Evolutionary conservation across 2,888 invertebrate species (phyloP), one percentile per base, ranked within the genome.

Genomic region (Liposcelis brunnea): DNA sequence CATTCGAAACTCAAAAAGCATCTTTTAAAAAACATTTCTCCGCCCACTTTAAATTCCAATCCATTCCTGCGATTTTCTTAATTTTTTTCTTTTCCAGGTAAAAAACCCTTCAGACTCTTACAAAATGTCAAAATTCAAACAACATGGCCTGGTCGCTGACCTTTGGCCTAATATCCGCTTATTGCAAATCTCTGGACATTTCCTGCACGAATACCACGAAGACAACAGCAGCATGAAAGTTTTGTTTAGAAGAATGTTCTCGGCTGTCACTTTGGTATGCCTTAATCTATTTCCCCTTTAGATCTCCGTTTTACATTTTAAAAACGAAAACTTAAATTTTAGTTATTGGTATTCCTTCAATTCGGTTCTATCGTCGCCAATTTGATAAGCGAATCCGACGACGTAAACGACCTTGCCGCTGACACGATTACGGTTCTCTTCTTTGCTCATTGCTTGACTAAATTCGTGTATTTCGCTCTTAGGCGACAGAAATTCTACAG

Each of bases 351-450:
- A 40, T 49, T 76, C 11, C 44, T 74, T 7, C 77, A 84, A 58
- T 82, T 72, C 52, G 63, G 59, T 52, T 68, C 72, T 32, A 72
- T 80, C 58, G 71, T 69, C 2, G 65, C 74, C 47, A 85, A 84
- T 59, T 67, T 85, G 67, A 71, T 77, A 0, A 53, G 72, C 44
- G 79, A 84, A 59, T 71, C 77, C 1, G 78, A 75, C 19, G 82
- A 84, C 56, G 80, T 84, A 18, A 83, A 83, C 57, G 68, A 71
- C 52, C 58, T 73, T 46, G 71, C 73, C 2, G 80, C 82, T 2
- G 85, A 85, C 52, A 84, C 86, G 31, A 82, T 86, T 49, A 86
- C 86, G 0, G 71, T 80, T 0, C 66, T 86, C 11, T 86, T 84
- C 64, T 86, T 85, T 59, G 69, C 79, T 0, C 86, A 86, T 56